Evolutionary conservation across 2,797 vertebrate genomes (phyloP).

Genomic region (Anguilla anguilla): DNA sequence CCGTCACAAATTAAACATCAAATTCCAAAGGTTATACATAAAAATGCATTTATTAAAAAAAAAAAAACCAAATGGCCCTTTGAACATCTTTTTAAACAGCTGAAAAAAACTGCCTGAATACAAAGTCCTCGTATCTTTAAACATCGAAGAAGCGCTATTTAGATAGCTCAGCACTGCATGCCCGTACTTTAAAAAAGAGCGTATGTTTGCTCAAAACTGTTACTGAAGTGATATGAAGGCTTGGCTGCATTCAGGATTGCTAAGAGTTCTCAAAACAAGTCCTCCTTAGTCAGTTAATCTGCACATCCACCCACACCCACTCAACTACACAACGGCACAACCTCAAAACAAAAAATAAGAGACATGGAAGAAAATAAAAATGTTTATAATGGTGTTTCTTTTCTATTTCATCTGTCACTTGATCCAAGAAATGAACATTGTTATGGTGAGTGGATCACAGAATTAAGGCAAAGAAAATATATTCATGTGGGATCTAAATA

Average conservation of each 20-base stretch:
- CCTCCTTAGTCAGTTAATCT: constrained; percentile 63
- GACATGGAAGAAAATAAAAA: background rate
- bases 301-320: constrained; percentile 45
- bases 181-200: background rate
- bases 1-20: background rate
- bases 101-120: background rate
- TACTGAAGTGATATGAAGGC: constrained; percentile 48
- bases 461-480: background rate
- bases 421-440: background rate
- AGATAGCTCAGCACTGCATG: background rate
- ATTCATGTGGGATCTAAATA: background rate
- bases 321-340: constrained; percentile 27
- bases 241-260: constrained; percentile 54
- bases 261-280: constrained; percentile 68
- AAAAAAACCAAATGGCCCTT: background rate
- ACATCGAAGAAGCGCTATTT: background rate
- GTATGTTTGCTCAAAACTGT: constrained; percentile 1
- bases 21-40: background rate
- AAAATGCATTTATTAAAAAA: background rate
- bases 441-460: background rate
- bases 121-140: background rate
- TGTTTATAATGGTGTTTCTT: background rate
- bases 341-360: background rate
- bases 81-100: background rate
- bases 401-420: background rate